phyloP scores from a whole-genome alignment of 53 echinoderm and acorn worm species.

The Echinarachnius parma region DNA sequence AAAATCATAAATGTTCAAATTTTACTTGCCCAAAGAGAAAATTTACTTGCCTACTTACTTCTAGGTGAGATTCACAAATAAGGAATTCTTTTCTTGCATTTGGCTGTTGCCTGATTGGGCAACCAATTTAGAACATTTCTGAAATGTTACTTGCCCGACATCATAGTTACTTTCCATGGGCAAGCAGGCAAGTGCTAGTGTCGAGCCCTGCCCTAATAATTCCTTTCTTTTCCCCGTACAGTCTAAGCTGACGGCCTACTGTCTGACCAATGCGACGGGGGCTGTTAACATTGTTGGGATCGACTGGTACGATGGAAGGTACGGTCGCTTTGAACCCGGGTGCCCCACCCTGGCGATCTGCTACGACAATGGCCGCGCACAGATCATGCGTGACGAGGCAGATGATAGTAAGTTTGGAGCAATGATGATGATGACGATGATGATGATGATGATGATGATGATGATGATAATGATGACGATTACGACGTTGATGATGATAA shows the following conservation, averaged over 20 bases:
- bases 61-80: no score
- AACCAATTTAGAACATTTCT: no score
- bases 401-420: constrained; percentile 79
- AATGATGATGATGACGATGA: neutral
- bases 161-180: no score
- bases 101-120: neutral
- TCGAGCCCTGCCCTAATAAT: no score
- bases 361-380: constrained; percentile 94
- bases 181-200: no score
- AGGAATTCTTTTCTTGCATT: neutral
- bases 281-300: constrained; percentile 89
- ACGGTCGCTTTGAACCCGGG: constrained; percentile 70
- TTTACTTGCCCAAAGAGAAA: no score
- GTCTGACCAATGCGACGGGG: constrained; percentile 89
- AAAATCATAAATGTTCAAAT: no score
- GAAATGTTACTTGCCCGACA: no score
- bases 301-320: constrained; percentile 89
- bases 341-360: constrained; percentile 94
- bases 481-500: no score
- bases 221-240: constrained; percentile 26
- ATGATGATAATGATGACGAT: neutral
- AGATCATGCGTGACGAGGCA: constrained; percentile 89
- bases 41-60: no score
- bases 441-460: constrained; percentile 1
- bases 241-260: constrained; percentile 75